Evolutionary conservation across 1,140 invertebrate genomes (phyloP).

Genomic region (Caerostris extrusa): DNA sequence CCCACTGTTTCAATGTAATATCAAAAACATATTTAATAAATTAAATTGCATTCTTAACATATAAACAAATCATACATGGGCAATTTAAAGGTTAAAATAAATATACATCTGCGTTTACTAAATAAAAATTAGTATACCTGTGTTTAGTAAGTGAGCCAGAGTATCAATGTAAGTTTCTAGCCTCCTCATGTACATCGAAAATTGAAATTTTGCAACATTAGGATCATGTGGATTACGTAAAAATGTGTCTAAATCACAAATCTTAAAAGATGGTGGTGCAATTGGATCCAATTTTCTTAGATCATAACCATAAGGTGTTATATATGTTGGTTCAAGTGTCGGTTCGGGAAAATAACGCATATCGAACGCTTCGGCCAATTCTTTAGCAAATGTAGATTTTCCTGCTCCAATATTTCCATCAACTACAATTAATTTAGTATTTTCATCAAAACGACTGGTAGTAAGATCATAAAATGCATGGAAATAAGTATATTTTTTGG

Average conservation of each 20-base stretch:
- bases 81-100: no score
- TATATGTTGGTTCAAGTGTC: constrained; percentile 88
- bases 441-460: constrained; percentile 84
- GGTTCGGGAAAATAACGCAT: constrained; percentile 92
- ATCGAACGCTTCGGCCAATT: constrained; percentile 91
- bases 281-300: constrained; percentile 85
- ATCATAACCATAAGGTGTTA: constrained; percentile 90
- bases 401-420: constrained; percentile 92
- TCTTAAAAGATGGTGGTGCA: constrained; percentile 85
- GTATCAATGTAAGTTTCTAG: constrained; percentile 90
- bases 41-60: no score
- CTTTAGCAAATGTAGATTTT: constrained; percentile 90
- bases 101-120: no score
- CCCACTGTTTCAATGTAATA: no score
- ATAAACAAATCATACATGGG: no score
- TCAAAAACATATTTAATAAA: no score
- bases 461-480: constrained; percentile 81
- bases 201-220: constrained; percentile 86
- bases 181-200: constrained; percentile 86
- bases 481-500: constrained; percentile 81
- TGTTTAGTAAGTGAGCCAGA: constrained; percentile 91
- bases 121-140: constrained; percentile 83
- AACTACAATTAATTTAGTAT: constrained; percentile 88
- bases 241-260: constrained; percentile 90
- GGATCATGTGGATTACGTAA: constrained; percentile 86